phyloP scores from a whole-genome alignment of 2,113 vertebrate genomes.

The Capreolus pygargus region DNA sequence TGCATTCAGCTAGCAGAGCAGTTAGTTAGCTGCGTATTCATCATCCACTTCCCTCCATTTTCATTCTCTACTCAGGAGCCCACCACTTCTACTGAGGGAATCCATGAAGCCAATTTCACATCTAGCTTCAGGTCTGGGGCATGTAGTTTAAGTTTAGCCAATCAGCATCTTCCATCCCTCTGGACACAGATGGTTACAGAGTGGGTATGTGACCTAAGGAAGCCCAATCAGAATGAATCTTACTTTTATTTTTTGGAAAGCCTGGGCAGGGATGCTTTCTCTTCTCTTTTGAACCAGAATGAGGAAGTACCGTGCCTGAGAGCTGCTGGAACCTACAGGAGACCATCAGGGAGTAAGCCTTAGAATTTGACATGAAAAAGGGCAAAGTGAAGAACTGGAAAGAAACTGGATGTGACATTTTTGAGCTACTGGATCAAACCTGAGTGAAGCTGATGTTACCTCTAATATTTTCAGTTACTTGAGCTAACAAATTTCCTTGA shows the following conservation, averaged over 20 bases:
- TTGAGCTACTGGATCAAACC: not conserved
- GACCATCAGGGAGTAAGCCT: not conserved
- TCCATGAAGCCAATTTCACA: not conserved
- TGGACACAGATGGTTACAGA: not conserved
- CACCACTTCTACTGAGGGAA: not conserved
- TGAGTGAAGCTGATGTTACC: not conserved
- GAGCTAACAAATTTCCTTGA: not conserved
- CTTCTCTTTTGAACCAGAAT: not conserved
- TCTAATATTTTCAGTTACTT: not conserved
- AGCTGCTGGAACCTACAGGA: not conserved
- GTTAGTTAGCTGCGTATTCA: not conserved
- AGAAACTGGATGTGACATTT: not conserved
- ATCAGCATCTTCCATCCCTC: not conserved
- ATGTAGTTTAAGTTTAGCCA: not conserved
- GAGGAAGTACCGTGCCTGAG: not conserved
- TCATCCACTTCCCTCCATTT: not conserved
- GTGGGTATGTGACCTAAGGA: not conserved
- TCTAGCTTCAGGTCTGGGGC: no score
- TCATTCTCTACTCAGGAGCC: not conserved
- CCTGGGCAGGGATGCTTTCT: no score
- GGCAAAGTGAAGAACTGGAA: not conserved
- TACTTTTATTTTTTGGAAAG: not conserved
- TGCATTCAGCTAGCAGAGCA: not conserved
- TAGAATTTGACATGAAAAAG: not conserved
- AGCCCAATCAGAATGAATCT: not conserved